Percentiles rank a stretch among this genome's conserved stretches.
Evolutionary conservation across 2,888 invertebrate species (phyloP).

Genomic region (Drosophila aldrichi): DNA sequence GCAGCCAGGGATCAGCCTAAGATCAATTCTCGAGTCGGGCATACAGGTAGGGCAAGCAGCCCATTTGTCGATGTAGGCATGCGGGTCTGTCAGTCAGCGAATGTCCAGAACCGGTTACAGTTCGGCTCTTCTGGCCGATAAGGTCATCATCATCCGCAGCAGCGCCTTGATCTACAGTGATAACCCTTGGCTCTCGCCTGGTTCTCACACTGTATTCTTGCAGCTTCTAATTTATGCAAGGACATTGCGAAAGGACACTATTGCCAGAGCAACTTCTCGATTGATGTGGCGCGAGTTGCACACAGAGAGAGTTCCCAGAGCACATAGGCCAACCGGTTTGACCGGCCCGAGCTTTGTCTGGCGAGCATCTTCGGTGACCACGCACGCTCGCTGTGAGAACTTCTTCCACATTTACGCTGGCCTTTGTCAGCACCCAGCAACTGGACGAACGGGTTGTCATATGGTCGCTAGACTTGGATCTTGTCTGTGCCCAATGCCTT

Average conservation of each 20-base stretch:
- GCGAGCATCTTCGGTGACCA: slow-evolving; percentile 75
- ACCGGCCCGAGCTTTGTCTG: slow-evolving; percentile 75
- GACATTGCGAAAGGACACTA: slow-evolving; percentile 84
- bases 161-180: slow-evolving; percentile 37
- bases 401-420: slow-evolving; percentile 63
- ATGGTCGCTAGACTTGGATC: slow-evolving; percentile 16
- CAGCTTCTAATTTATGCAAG: slow-evolving; percentile 80
- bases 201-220: slow-evolving; percentile 68
- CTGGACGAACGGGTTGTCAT: slow-evolving; percentile 69
- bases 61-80: slow-evolving; percentile 32
- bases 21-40: slow-evolving; percentile 50
- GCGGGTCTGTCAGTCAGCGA: slow-evolving; percentile 64
- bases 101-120: slow-evolving; percentile 83
- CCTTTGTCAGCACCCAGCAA: slow-evolving; percentile 70
- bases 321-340: slow-evolving; percentile 78
- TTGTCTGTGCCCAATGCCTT: slow-evolving; percentile 39
- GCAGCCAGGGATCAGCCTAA: slow-evolving; percentile 24
- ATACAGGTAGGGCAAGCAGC: slow-evolving; percentile 56
- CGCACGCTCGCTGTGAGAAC: slow-evolving; percentile 67
- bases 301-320: slow-evolving; percentile 53
- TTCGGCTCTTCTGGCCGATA: slow-evolving; percentile 59
- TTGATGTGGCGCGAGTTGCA: slow-evolving; percentile 68
- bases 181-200: slow-evolving; percentile 64
- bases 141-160: slow-evolving; percentile 61
- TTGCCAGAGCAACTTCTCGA: slow-evolving; percentile 33